Evolutionary conservation across 2,113 vertebrate genomes (phyloP), one percentile per base, ranked within the genome.

Genomic region (Pedionomus torquatus): DNA sequence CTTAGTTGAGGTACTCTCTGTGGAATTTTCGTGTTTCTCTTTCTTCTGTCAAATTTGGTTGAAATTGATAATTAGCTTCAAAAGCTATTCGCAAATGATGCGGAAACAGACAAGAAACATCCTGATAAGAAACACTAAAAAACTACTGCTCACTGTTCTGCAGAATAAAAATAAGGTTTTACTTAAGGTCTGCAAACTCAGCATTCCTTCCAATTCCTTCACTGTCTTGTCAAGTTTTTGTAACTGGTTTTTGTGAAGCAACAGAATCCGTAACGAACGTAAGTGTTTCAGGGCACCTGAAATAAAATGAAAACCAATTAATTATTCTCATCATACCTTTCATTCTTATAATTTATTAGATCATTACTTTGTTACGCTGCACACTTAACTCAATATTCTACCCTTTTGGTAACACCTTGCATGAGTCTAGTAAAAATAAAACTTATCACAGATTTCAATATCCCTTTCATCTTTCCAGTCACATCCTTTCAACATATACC

Each of bases 211-310:
- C 58, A 99, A 69, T 68, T 99, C 98, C 86, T 97, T 97, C 94
- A 98, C 96, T 12, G 98, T 97, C 30, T 91, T 95, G 3, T 92
- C 97, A 37, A 98, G 96, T 14, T 92, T 93, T 35, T 84, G 97
- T 70, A 99, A 74, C 63, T 98, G 97, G 30, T 99, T 98, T 92
- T 98, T 98, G 69, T 98, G 98, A 31, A 99, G 97, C 93, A 98
- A 72, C 35, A 98, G 97, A 51, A 98, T 93, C 44, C 96, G 94
- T 90, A 98, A 94, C 0, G 97, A 97, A 28, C 58, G 12, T 71
- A 98, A 80, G 54, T 96, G 91, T 76, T 90, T 98, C 85, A 99
- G 95, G 82, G 92, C 66, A 78, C 98, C 98, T 98, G 57, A 71
- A 96, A 96, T 72, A 69, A 82, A 79, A 79, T 18, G 33, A 82